These are phyloP conservation scores for Solea senegalensis DNA, from an alignment of 2,113 vertebrate genomes.

Conservation along the genomic window DNA sequence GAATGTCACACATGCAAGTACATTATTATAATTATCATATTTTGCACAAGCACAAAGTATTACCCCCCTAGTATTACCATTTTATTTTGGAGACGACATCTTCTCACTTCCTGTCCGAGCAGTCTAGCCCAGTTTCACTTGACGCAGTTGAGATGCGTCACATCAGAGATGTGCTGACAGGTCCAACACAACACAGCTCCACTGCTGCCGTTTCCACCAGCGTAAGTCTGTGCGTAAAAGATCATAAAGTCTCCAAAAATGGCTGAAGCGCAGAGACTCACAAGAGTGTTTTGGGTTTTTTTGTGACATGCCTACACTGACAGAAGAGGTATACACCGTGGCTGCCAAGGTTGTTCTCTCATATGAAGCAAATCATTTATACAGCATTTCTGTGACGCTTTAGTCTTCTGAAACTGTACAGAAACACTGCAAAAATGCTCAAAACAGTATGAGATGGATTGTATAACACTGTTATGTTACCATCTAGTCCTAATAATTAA, in stretches of 20 bases:
- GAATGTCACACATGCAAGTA: too few relatives aligned
- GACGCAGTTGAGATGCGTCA: slow-evolving; percentile 65
- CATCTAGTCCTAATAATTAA: too few relatives aligned
- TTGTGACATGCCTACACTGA: slow-evolving; percentile 1
- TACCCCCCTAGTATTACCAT: neutral
- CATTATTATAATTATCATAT: too few relatives aligned
- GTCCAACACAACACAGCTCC: slow-evolving; percentile 49
- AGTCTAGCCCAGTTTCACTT: neutral
- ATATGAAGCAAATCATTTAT: slow-evolving; percentile 1
- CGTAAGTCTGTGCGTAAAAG: slow-evolving; percentile 57
- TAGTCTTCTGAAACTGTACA: too few relatives aligned
- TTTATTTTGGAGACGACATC: slow-evolving; percentile 51
- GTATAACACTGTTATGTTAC: too few relatives aligned
- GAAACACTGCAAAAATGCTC: neutral
- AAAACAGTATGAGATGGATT: neutral
- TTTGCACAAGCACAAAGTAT: too few relatives aligned
- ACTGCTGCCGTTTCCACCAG: slow-evolving; percentile 31
- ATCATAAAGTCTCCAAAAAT: slow-evolving; percentile 58
- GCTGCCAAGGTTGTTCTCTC: neutral
- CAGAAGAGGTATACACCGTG: neutral
- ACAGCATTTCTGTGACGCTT: neutral
- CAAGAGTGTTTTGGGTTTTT: neutral
- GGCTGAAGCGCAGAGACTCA: slow-evolving; percentile 31
- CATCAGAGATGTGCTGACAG: slow-evolving; percentile 65
- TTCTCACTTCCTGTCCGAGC: slow-evolving; percentile 20